Conservation (phyloP, 2,888 invertebrate genomes). For the Gortyna flavago region DNA sequence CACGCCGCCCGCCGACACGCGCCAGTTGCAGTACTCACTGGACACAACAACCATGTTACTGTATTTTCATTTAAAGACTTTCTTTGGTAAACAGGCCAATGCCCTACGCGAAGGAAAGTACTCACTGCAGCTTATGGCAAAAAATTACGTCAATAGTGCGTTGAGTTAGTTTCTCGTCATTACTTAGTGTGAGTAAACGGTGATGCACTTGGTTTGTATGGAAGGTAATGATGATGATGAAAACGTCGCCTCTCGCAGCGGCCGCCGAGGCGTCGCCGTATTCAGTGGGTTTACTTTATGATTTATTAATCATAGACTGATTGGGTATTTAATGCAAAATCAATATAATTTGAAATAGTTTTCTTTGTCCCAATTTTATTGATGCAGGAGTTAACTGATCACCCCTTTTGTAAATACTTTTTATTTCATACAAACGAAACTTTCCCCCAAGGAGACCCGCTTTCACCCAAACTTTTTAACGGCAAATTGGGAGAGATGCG, state of each 20-base stretch:
- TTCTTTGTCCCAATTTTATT: not conserved
- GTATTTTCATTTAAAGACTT: not conserved
- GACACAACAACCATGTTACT: not conserved
- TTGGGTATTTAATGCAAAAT: not conserved
- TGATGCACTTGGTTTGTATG: no score
- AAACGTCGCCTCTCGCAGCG: no score
- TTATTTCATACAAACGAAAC: not conserved
- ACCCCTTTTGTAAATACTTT: not conserved
- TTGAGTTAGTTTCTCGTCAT: no score
- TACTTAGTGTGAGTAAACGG: no score
- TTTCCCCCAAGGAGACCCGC: no score
- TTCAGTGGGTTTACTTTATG: no score
- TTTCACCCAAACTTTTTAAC: no score
- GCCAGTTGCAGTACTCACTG: constrained; percentile 95
- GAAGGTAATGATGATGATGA: no score
- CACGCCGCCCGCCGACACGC: constrained; percentile 90
- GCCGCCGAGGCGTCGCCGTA: no score
- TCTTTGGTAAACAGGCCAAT: not conserved
- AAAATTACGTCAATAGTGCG: not conserved
- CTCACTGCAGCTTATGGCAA: not conserved
- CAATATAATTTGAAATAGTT: not conserved
- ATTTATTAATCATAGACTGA: no score
- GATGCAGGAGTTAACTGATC: not conserved
- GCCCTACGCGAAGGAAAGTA: not conserved
- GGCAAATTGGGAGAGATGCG: no score